These are phyloP conservation scores for Leontocebus nigricollis DNA, from an alignment of 2,797 vertebrate genomes.

Conservation along the genomic window DNA sequence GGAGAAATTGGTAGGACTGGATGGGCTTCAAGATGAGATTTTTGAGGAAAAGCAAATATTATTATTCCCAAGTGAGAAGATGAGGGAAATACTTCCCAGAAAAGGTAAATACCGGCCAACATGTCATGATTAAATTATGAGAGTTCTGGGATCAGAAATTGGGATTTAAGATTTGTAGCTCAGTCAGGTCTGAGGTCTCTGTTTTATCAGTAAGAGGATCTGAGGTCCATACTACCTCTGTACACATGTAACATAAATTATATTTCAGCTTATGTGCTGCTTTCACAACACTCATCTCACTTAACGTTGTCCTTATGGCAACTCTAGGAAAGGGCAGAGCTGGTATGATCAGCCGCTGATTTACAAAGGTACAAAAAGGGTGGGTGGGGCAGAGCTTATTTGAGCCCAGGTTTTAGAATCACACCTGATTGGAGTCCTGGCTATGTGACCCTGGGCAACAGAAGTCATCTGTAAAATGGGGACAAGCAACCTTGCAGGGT, in stretches of 20 bases:
- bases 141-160: background rate
- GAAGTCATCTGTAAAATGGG: background rate
- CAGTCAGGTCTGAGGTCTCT: background rate
- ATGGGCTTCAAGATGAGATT: background rate
- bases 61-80: background rate
- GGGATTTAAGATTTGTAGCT: background rate
- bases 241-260: background rate
- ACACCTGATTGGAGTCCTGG: background rate
- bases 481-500: background rate
- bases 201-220: background rate
- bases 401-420: background rate
- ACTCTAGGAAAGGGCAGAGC: background rate
- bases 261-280: background rate
- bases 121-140: background rate
- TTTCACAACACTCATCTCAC: background rate
- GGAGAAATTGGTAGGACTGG: background rate
- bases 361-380: background rate
- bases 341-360: background rate
- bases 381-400: background rate
- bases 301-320: background rate
- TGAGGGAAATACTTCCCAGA: background rate
- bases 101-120: background rate
- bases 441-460: background rate
- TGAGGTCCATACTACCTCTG: background rate
- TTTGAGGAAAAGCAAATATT: slow-evolving; percentile 33